phyloP scores from a whole-genome alignment of 1,140 invertebrate genomes.

The Drosophila nebulosa region DNA sequence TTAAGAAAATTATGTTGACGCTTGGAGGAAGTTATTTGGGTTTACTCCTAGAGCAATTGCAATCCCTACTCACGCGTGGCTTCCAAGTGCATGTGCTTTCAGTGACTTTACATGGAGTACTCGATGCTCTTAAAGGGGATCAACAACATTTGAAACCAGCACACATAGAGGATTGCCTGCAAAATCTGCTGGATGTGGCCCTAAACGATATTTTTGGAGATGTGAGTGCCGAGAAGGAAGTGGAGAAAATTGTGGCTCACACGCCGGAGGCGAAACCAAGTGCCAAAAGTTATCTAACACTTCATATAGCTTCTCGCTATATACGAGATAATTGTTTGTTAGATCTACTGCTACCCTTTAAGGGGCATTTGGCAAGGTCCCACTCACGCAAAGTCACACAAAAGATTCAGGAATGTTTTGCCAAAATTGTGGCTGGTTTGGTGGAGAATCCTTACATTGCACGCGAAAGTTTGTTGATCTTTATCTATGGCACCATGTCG shows the following conservation, averaged over 20 bases:
- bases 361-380: slow-evolving; percentile 88
- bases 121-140: slow-evolving; percentile 86
- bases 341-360: slow-evolving; percentile 90
- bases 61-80: slow-evolving; percentile 90
- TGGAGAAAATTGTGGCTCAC: slow-evolving; percentile 90
- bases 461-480: slow-evolving; percentile 88
- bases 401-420: slow-evolving; percentile 91
- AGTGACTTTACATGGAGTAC: slow-evolving; percentile 92
- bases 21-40: slow-evolving; percentile 92
- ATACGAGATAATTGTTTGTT: slow-evolving; percentile 89
- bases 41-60: slow-evolving; percentile 90
- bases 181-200: slow-evolving; percentile 91
- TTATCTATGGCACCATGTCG: slow-evolving; percentile 90
- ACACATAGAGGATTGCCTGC: slow-evolving; percentile 90
- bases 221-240: slow-evolving; percentile 94
- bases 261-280: slow-evolving; percentile 88
- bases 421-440: slow-evolving; percentile 89
- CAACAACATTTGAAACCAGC: slow-evolving; percentile 80
- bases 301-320: slow-evolving; percentile 90
- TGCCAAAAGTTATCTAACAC: slow-evolving; percentile 93
- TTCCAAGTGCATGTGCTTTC: slow-evolving; percentile 97
- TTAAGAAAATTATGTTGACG: slow-evolving; percentile 93
- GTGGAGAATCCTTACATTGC: slow-evolving; percentile 90
- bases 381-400: slow-evolving; percentile 90
- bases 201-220: slow-evolving; percentile 94